Percentiles rank a stretch among this genome's conserved stretches.
Conservation (phyloP, 2,797 vertebrate genomes). For the Neosilurus hyrtlii region DNA sequence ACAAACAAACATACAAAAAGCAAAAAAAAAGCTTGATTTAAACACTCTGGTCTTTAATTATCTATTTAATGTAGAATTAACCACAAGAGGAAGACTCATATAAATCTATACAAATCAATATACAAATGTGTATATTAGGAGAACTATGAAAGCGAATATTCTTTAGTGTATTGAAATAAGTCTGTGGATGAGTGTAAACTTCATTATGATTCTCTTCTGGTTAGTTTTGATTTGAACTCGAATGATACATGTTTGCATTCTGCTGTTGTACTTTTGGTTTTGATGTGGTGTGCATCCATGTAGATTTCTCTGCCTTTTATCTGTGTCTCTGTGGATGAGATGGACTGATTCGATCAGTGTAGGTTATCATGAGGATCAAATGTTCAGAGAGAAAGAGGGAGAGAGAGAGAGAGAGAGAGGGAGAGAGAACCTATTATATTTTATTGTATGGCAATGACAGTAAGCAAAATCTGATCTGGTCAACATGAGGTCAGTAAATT, state of each 20-base stretch:
- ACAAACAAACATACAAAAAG: not conserved
- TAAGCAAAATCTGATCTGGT: no score
- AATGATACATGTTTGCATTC: not conserved
- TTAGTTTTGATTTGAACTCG: not conserved
- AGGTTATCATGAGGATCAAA: not conserved
- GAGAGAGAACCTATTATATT: no score
- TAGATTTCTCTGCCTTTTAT: not conserved
- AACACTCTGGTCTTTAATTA: slow-evolving; percentile 6
- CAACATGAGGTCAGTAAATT: no score
- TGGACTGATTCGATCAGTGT: not conserved
- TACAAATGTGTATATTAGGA: slow-evolving; percentile 6
- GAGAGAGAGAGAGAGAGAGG: not conserved
- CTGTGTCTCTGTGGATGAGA: not conserved
- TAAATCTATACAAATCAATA: not conserved
- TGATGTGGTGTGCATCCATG: not conserved
- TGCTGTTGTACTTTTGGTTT: not conserved
- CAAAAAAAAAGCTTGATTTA: not conserved
- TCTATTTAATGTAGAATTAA: not conserved
- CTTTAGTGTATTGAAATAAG: slow-evolving; percentile 1
- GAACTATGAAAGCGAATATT: not conserved
- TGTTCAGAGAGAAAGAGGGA: not conserved
- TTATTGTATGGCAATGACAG: no score
- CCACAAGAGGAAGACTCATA: not conserved
- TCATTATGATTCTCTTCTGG: not conserved
- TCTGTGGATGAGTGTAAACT: slow-evolving; percentile 12